A percentile compares a stretch with the other conserved stretches of the same genome.
phyloP scores from a whole-genome alignment of 2,113 vertebrate genomes.

The Urocynchramus pylzowi region DNA sequence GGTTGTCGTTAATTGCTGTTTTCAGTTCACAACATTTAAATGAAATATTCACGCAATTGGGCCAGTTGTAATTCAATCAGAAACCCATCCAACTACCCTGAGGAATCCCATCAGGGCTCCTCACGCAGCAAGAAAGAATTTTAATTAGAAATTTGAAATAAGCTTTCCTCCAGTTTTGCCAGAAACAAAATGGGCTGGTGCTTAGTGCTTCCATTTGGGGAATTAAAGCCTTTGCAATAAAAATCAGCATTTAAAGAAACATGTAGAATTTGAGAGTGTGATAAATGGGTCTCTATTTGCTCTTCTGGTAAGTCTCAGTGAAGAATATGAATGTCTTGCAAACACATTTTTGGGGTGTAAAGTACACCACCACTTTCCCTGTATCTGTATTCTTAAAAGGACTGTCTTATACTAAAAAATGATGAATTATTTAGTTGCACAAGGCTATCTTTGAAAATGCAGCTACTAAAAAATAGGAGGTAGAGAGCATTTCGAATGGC shows the following conservation, averaged over 20 bases:
- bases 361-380: neutral
- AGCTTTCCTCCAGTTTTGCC: conserved; percentile 6
- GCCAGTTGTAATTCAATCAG: conserved; percentile 27
- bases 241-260: conserved; percentile 18
- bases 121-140: conserved; percentile 18
- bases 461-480: neutral
- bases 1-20: conserved; percentile 27
- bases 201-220: conserved; percentile 2
- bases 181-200: conserved; percentile 21
- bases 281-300: neutral
- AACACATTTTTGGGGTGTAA: neutral
- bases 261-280: neutral
- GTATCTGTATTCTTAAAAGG: neutral
- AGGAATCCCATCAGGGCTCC: conserved; percentile 45
- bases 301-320: neutral
- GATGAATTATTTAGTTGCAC: neutral
- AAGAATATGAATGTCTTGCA: neutral
- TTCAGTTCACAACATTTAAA: conserved; percentile 43
- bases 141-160: conserved; percentile 47
- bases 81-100: conserved; percentile 27
- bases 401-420: neutral
- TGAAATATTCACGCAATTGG: conserved; percentile 18
- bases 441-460: neutral
- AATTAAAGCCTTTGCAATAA: conserved; percentile 31
- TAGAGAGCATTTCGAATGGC: neutral